phyloP scores from a whole-genome alignment of 1,140 invertebrate genomes.

The Coenobita brevimanus region DNA sequence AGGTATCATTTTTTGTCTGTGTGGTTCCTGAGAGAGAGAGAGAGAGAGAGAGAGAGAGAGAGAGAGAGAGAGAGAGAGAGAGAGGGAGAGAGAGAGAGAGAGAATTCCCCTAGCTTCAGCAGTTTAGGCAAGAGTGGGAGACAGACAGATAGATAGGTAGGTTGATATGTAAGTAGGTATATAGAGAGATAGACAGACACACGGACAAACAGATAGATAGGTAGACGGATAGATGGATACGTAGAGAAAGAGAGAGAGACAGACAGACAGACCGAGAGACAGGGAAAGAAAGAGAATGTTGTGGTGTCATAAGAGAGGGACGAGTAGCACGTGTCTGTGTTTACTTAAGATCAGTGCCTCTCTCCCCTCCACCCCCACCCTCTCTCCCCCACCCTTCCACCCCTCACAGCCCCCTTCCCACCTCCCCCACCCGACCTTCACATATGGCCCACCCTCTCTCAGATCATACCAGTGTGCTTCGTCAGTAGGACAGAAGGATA shows the following conservation, averaged over 20 bases:
- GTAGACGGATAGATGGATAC: too few species aligned
- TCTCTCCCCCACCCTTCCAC: neutral
- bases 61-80: neutral
- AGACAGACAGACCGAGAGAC: too few species aligned
- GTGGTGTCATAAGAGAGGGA: neutral
- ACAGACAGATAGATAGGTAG: too few species aligned
- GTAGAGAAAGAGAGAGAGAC: too few species aligned
- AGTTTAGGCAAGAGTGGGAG: neutral
- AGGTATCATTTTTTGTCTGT: neutral
- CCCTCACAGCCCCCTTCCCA: neutral
- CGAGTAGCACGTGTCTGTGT: neutral
- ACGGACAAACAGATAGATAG: too few species aligned
- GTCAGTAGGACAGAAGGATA: too few species aligned
- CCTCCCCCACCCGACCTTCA: neutral
- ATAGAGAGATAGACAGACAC: too few species aligned
- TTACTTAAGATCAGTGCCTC: neutral
- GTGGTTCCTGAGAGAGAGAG: too few species aligned
- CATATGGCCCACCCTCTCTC: conserved; percentile 1
- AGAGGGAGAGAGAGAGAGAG: neutral
- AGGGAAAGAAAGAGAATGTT: neutral
- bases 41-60: neutral
- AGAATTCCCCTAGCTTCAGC: too few species aligned
- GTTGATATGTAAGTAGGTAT: too few species aligned
- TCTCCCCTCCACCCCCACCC: neutral
- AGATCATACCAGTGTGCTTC: too few species aligned